These are phyloP conservation scores for Sialis lutaria DNA, from an alignment of 2,888 invertebrate species.

Conservation along the genomic window DNA sequence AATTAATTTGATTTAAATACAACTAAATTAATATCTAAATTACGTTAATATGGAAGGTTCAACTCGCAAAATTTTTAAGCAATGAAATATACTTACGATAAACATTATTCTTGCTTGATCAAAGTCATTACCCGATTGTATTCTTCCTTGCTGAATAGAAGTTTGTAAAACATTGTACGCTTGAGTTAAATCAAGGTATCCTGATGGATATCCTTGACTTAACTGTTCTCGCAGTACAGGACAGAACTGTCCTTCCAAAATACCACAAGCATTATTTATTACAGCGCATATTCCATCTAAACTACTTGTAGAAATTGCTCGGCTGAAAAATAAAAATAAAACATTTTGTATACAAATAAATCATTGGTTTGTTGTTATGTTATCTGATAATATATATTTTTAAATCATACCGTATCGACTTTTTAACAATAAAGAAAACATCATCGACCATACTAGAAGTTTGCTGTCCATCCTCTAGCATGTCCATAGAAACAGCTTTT, in stretches of 20 bases:
- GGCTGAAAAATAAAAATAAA: slow-evolving; percentile 29
- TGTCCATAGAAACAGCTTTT: slow-evolving; percentile 74
- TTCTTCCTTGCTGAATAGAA: slow-evolving; percentile 60
- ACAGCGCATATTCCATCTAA: slow-evolving; percentile 93
- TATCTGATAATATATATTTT: background rate
- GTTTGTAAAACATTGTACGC: slow-evolving; percentile 71
- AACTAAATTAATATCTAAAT: slow-evolving; percentile 3
- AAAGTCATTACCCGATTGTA: slow-evolving; percentile 62
- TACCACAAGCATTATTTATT: slow-evolving; percentile 79
- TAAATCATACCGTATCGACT: slow-evolving; percentile 60
- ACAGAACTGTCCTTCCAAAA: slow-evolving; percentile 72
- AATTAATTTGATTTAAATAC: slow-evolving; percentile 8
- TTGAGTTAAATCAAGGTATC: slow-evolving; percentile 59
- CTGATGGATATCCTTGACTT: slow-evolving; percentile 61
- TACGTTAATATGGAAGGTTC: too few relatives aligned
- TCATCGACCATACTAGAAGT: slow-evolving; percentile 93
- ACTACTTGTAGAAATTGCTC: slow-evolving; percentile 79
- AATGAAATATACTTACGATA: slow-evolving; percentile 36
- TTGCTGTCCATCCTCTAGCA: slow-evolving; percentile 49
- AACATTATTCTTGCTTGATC: slow-evolving; percentile 64
- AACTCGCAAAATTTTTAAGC: too few relatives aligned
- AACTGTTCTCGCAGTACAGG: slow-evolving; percentile 54
- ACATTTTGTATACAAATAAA: background rate
- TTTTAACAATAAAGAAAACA: slow-evolving; percentile 91
- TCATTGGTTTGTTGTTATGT: background rate